phyloP scores from a whole-genome alignment of 2,888 invertebrate species.

The Schizotus pectinicornis region DNA sequence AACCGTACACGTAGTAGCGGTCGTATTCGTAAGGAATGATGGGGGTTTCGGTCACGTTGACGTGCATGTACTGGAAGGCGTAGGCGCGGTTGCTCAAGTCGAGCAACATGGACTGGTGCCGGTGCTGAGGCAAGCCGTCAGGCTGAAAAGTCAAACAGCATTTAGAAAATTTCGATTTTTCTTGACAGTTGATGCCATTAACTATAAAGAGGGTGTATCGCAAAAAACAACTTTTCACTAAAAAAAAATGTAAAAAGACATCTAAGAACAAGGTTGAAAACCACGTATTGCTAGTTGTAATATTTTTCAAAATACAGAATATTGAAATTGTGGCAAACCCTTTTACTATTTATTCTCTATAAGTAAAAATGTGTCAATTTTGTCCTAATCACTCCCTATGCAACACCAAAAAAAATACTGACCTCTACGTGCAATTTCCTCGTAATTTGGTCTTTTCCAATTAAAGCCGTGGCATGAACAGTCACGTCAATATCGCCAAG shows the following conservation, averaged over 20 bases:
- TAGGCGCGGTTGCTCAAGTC: conserved; percentile 92
- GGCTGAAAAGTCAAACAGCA: conserved; percentile 60
- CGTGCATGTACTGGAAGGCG: conserved; percentile 93
- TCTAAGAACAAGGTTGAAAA: too few species aligned
- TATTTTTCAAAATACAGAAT: too few species aligned
- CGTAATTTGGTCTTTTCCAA: conserved; percentile 74
- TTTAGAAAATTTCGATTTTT: not conserved
- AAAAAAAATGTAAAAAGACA: too few species aligned
- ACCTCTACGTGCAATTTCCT: conserved; percentile 74
- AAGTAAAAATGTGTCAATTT: too few species aligned
- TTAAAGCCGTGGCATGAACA: conserved; percentile 76
- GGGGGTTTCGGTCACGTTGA: conserved; percentile 92
- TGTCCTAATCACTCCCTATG: too few species aligned
- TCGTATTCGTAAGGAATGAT: conserved; percentile 89
- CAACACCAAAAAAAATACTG: conserved; percentile 38
- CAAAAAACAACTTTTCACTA: too few species aligned
- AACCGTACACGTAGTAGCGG: conserved; percentile 93
- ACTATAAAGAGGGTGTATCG: too few species aligned
- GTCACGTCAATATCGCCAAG: conserved; percentile 78
- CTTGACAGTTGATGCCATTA: too few species aligned
- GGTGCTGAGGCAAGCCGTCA: conserved; percentile 89
- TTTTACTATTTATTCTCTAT: too few species aligned
- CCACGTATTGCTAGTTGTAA: too few species aligned
- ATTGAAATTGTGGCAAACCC: too few species aligned
- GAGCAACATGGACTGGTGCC: conserved; percentile 89